A percentile compares a stretch with the other conserved stretches of the same genome.
These are phyloP conservation scores for Ceryle rudis DNA, from an alignment of 2,797 vertebrate species.

Conservation along the genomic window DNA sequence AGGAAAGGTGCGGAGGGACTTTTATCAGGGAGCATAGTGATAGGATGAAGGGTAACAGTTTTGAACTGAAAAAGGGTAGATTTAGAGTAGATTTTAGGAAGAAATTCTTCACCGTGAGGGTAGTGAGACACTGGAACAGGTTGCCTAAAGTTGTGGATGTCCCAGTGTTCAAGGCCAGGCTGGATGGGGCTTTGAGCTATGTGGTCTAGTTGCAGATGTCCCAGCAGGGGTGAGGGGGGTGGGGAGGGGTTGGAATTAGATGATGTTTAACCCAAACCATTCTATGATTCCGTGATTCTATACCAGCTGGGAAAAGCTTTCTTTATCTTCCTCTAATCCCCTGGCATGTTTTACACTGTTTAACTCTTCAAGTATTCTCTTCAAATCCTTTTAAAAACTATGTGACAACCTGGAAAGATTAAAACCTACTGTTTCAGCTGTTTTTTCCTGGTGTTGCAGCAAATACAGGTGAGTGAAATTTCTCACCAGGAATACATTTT, in stretches of 20 bases:
- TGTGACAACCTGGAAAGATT: background rate
- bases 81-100: background rate
- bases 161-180: background rate
- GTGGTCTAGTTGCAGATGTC: background rate
- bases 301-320: background rate
- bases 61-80: background rate
- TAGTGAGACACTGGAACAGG: background rate
- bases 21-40: background rate
- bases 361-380: background rate
- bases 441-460: background rate
- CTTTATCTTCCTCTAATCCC: background rate
- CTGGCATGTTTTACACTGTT: background rate
- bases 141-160: background rate
- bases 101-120: background rate
- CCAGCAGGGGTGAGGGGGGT: background rate
- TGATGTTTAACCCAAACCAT: background rate
- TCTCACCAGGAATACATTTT: background rate
- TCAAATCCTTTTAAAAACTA: background rate
- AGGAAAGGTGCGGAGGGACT: background rate
- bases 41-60: background rate
- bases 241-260: background rate
- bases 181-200: background rate
- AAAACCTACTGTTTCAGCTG: accelerated
- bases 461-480: background rate
- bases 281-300: background rate